phyloP scores from a whole-genome alignment of 2,797 vertebrate species.

The Danio choprae region DNA sequence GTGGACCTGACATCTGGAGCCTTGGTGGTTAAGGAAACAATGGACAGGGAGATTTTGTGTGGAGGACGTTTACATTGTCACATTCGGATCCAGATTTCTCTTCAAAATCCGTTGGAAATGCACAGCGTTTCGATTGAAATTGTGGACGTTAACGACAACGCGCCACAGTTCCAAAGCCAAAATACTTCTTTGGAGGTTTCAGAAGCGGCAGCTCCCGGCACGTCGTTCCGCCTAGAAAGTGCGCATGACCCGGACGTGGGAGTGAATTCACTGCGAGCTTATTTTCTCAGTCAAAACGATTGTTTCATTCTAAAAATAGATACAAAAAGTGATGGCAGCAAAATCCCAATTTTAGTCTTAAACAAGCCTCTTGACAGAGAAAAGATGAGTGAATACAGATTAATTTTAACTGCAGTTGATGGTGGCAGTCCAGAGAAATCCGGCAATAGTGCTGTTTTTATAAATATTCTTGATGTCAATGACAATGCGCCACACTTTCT shows the following conservation, averaged over 20 bases:
- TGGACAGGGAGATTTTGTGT: slow-evolving; percentile 83
- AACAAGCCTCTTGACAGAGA: slow-evolving; percentile 82
- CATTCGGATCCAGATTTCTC: slow-evolving; percentile 79
- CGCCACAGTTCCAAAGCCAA: slow-evolving; percentile 76
- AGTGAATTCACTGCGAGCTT: slow-evolving; percentile 77
- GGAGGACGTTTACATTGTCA: slow-evolving; percentile 76
- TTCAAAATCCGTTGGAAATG: slow-evolving; percentile 82
- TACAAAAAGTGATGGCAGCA: slow-evolving; percentile 79
- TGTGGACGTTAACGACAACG: slow-evolving; percentile 85
- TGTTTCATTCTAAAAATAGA: slow-evolving; percentile 80
- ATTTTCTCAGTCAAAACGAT: slow-evolving; percentile 75
- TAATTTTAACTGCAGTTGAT: slow-evolving; percentile 80
- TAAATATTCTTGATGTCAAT: slow-evolving; percentile 81
- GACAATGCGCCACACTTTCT: slow-evolving; percentile 82
- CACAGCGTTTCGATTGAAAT: slow-evolving; percentile 81
- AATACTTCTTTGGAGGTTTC: slow-evolving; percentile 76
- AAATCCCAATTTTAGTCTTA: slow-evolving; percentile 82
- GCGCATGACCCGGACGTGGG: slow-evolving; percentile 83
- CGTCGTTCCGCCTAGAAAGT: slow-evolving; percentile 79
- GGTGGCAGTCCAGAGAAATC: slow-evolving; percentile 77
- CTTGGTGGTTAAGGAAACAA: slow-evolving; percentile 79
- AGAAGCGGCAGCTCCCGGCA: slow-evolving; percentile 77
- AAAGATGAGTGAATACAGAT: slow-evolving; percentile 71
- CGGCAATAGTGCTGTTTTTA: slow-evolving; percentile 72
- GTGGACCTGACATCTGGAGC: slow-evolving; percentile 76